These are phyloP conservation scores for Eristalis pertinax DNA, from an alignment of 2,888 invertebrate species.

Conservation along the genomic window DNA sequence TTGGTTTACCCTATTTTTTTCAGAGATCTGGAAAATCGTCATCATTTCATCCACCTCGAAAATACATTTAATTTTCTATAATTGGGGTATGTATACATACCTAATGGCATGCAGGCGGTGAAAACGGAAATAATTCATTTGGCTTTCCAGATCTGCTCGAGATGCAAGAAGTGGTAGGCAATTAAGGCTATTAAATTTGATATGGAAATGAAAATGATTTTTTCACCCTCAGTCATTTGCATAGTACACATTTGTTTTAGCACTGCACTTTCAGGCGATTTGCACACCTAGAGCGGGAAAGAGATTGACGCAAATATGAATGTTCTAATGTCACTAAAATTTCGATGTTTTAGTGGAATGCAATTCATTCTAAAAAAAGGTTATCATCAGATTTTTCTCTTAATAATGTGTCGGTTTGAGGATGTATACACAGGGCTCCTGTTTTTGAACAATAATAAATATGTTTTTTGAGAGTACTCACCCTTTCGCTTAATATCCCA, in stretches of 20 bases:
- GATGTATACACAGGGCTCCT: too few species aligned
- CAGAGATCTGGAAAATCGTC: not conserved
- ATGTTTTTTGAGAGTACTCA: too few species aligned
- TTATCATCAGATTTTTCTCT: too few species aligned
- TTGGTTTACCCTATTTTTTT: not conserved
- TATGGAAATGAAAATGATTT: slow-evolving; percentile 68
- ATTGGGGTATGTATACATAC: not conserved
- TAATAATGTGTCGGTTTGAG: too few species aligned
- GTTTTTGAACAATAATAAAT: too few species aligned
- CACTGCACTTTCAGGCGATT: not conserved
- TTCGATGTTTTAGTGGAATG: too few species aligned
- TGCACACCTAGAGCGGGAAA: not conserved
- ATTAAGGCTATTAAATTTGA: slow-evolving; percentile 67
- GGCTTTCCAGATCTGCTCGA: not conserved
- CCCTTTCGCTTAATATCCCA: too few species aligned
- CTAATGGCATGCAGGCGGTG: not conserved
- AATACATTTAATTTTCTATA: not conserved
- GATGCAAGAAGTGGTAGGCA: slow-evolving; percentile 45
- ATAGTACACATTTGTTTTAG: not conserved
- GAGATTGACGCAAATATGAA: too few species aligned
- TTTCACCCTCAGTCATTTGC: not conserved
- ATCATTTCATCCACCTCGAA: not conserved
- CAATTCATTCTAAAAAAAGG: too few species aligned
- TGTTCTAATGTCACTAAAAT: too few species aligned
- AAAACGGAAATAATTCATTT: not conserved